These are phyloP conservation scores for Micrasema longulum DNA, from an alignment of 1,140 invertebrate species.

Conservation along the genomic window DNA sequence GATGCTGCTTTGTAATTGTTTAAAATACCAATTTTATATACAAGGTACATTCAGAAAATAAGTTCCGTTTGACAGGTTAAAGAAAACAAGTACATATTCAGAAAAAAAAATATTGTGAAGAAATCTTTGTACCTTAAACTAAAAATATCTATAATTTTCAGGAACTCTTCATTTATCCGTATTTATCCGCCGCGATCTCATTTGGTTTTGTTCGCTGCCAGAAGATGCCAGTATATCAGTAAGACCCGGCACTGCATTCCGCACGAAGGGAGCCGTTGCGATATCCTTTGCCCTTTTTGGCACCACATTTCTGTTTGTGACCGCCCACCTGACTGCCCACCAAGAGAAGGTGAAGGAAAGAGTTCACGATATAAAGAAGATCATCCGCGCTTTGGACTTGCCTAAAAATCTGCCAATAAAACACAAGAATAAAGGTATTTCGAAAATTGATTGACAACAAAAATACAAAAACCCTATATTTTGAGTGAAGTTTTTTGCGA, in stretches of 20 bases:
- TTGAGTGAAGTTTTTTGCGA: too few relatives aligned
- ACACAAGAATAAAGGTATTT: slow-evolving; percentile 80
- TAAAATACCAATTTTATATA: too few relatives aligned
- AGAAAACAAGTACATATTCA: too few relatives aligned
- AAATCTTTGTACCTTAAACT: too few relatives aligned
- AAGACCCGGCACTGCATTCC: slow-evolving; percentile 87
- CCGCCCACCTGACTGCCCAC: slow-evolving; percentile 92
- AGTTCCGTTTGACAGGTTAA: too few relatives aligned
- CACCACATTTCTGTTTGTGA: slow-evolving; percentile 93
- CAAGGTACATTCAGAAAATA: too few relatives aligned
- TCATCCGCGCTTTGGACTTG: slow-evolving; percentile 85
- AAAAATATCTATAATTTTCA: slow-evolving; percentile 52
- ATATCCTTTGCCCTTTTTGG: slow-evolving; percentile 92
- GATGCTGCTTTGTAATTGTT: too few relatives aligned
- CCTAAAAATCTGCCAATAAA: slow-evolving; percentile 83
- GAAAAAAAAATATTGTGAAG: too few relatives aligned
- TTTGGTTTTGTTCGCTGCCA: slow-evolving; percentile 93
- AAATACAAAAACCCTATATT: too few relatives aligned
- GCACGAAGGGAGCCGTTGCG: slow-evolving; percentile 93
- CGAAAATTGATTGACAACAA: neutral
- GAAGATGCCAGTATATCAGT: slow-evolving; percentile 89
- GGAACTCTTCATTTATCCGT: slow-evolving; percentile 89
- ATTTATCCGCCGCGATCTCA: slow-evolving; percentile 89
- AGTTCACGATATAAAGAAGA: slow-evolving; percentile 88
- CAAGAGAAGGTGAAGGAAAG: slow-evolving; percentile 89